Conservation (phyloP, 2,113 vertebrate species). For the Nannobrachium achirus region DNA sequence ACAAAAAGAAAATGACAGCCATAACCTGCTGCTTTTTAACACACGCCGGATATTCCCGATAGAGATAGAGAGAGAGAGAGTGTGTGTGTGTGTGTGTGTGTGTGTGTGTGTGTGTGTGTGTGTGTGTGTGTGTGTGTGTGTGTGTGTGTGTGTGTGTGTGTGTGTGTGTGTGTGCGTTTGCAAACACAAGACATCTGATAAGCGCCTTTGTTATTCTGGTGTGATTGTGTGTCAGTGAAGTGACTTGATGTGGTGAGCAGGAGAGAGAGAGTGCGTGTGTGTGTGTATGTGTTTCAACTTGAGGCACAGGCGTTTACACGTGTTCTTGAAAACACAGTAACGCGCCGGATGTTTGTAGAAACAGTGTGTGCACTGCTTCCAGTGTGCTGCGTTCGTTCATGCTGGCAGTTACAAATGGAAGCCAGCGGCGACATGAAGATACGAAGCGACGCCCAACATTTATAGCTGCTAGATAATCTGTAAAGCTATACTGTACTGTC, state of each 20-base stretch:
- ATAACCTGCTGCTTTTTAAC: no score
- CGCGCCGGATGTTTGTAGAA: constrained; percentile 29
- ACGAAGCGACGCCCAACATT: no score
- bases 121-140: constrained; percentile 13
- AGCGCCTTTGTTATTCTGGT: constrained; percentile 70
- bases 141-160: constrained; percentile 8
- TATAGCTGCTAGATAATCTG: no score
- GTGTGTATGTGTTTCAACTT: constrained; percentile 56
- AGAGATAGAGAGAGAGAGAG: constrained; percentile 45
- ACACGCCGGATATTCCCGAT: no score
- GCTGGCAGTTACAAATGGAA: no score
- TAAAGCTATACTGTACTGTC: no score
- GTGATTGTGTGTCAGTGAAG: constrained; percentile 43
- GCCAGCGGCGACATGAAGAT: no score
- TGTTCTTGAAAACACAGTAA: constrained; percentile 32
- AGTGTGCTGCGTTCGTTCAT: no score
- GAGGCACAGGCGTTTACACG: constrained; percentile 6
- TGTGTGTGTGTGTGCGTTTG: constrained; percentile 11
- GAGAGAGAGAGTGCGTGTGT: constrained; percentile 44
- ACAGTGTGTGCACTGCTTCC: no score
- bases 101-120: neutral
- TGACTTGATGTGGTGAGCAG: constrained; percentile 49
- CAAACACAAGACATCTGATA: constrained; percentile 79
- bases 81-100: neutral
- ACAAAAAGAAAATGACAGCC: constrained; percentile 54